phyloP scores from a whole-genome alignment of 2,888 invertebrate species.

The Brachyopa scutellaris region DNA sequence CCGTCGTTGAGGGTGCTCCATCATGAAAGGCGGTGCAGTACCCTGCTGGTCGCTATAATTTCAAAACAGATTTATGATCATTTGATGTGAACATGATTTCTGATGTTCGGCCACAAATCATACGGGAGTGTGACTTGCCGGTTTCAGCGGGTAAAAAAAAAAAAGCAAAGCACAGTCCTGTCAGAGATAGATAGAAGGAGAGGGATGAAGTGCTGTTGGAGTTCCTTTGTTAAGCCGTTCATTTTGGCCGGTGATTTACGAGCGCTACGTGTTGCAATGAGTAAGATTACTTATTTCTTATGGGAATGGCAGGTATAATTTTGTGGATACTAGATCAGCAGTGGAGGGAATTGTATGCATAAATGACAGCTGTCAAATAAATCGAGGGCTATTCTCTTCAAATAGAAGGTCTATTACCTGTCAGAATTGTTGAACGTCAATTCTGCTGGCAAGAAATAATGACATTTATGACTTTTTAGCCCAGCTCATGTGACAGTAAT shows the following conservation, averaged over 20 bases:
- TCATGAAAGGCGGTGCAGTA: slow-evolving; percentile 40
- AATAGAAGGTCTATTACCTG: too few relatives aligned
- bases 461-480: too few relatives aligned
- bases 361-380: too few relatives aligned
- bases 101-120: slow-evolving; percentile 56
- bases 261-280: slow-evolving; percentile 32
- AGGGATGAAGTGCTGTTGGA: too few relatives aligned
- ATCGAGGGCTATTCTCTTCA: too few relatives aligned
- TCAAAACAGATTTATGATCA: slow-evolving; percentile 50
- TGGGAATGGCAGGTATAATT: too few relatives aligned
- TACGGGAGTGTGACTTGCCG: slow-evolving; percentile 47
- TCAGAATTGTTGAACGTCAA: too few relatives aligned
- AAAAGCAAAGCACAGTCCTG: not conserved
- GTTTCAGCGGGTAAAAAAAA: too few relatives aligned
- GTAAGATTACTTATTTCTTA: not conserved
- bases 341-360: too few relatives aligned
- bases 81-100: slow-evolving; percentile 54
- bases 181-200: not conserved
- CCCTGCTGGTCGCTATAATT: slow-evolving; percentile 38
- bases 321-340: too few relatives aligned
- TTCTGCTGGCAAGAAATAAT: too few relatives aligned
- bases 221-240: slow-evolving; percentile 26
- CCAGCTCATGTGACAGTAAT: too few relatives aligned
- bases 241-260: slow-evolving; percentile 41
- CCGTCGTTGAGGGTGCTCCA: slow-evolving; percentile 6